These are phyloP conservation scores for Hemiscyllium ocellatum DNA, from an alignment of 2,113 vertebrate species.

Conservation along the genomic window DNA sequence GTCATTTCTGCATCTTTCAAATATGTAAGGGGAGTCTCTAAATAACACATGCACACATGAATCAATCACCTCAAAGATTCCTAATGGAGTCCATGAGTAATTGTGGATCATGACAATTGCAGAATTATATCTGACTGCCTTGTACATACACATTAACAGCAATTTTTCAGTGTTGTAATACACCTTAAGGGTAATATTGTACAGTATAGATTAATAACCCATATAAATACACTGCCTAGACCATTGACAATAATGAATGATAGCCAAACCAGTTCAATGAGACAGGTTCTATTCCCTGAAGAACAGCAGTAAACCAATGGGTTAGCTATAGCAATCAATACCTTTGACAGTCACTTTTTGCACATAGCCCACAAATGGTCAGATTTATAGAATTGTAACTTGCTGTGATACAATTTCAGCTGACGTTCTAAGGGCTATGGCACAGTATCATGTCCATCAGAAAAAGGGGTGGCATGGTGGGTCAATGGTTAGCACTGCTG, in stretches of 20 bases:
- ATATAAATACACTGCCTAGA: background rate
- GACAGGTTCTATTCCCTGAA: background rate
- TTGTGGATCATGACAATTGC: background rate
- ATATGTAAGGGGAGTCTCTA: background rate
- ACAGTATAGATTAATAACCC: conserved; percentile 1
- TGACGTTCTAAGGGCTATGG: background rate
- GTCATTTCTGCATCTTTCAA: background rate
- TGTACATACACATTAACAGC: background rate
- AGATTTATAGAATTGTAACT: background rate
- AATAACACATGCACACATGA: background rate
- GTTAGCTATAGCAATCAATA: background rate
- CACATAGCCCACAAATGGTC: background rate
- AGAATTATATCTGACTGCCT: background rate
- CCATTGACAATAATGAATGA: background rate
- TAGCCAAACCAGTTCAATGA: background rate
- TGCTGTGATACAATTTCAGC: background rate
- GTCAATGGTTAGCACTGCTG: no score
- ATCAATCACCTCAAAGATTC: background rate
- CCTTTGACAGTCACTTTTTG: background rate
- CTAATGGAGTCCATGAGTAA: background rate
- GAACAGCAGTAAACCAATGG: background rate
- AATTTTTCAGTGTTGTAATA: background rate
- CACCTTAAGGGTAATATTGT: background rate
- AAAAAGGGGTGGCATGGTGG: background rate
- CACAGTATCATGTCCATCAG: background rate